Base-by-base conservation (phyloP, 1,140 invertebrate genomes). In the Lasioglossum baleicum region DNA sequence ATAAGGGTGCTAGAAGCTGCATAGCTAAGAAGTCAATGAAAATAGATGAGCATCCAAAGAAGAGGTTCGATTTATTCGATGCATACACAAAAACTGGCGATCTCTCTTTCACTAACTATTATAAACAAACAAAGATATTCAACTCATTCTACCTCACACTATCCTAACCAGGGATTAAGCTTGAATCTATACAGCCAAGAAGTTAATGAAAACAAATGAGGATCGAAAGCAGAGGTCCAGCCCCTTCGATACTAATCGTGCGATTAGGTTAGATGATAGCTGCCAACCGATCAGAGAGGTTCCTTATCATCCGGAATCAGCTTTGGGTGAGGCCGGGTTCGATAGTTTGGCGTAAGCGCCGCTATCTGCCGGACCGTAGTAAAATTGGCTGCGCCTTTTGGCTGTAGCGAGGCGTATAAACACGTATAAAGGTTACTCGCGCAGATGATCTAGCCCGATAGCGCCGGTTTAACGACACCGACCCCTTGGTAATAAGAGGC, bases 361-460 rank as follows among this genome's bases (percentile, higher is more conserved):
- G 51, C 67, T 79, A 73, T 82, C 75, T 61, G 7, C 15, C 15
- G 22, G 61, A 53, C 5, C 44, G 40, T 53, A 51, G 75, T 68
- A 82, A 82, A 82, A 82, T 79, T 78, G 80, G 75, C 64, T 56
- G 31, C 76, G 75, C 75, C 76, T 79, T 72, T 82, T 77, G 61
- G 53, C 66, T 22, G 42, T 72, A 44, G 58, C 64, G 51, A 73
- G 80, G 76, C 75, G 68, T 70, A 82, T 75, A 79, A 82, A 80
- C 76, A 74, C 56, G 64, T 74, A 68, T 75, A 77, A 83, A 61
- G 58, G 76, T 79, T 82, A 68, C 58, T 53, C 64, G 72, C 65
- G 69, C 65, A 84, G 86, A 88, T 87, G 80, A 75, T 75, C 73
- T 63, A 65, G 8, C 58, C n/a, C 58, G 87, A 88, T 88, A 88